Percentiles rank a stretch among this genome's conserved stretches.
phyloP scores from a whole-genome alignment of 2,113 vertebrate species.

The Cercocebus atys region DNA sequence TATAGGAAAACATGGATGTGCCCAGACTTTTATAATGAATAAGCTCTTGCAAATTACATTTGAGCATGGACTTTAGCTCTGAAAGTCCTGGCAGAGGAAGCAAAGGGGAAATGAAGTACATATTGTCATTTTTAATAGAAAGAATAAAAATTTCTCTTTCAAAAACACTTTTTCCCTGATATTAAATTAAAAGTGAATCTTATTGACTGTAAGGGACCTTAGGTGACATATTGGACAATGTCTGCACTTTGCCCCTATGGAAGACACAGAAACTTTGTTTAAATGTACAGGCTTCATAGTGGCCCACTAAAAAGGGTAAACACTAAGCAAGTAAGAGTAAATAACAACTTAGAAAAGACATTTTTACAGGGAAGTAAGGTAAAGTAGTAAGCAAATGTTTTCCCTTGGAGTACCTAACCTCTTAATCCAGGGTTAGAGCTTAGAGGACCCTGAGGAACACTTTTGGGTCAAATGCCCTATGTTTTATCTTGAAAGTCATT shows the following conservation, averaged over 20 bases:
- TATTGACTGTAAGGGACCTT: not conserved
- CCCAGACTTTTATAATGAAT: not conserved
- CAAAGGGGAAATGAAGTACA: not conserved
- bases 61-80: not conserved
- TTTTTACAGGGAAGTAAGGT: not conserved
- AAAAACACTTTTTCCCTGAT: not conserved
- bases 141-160: not conserved
- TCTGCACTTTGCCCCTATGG: not conserved
- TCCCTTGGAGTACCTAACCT: not conserved
- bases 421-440: not conserved
- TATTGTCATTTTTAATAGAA: not conserved
- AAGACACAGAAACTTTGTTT: not conserved
- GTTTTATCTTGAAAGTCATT: slow-evolving; percentile 54
- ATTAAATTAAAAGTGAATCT: not conserved
- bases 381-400: not conserved
- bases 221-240: not conserved
- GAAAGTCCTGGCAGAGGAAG: not conserved
- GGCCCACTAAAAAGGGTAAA: not conserved
- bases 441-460: not conserved
- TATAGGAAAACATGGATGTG: not conserved
- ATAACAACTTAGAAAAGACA: slow-evolving; percentile 5
- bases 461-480: not conserved
- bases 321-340: not conserved
- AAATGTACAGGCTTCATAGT: not conserved
- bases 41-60: not conserved